Evolutionary conservation across 2,113 vertebrate species (phyloP).

Genomic region (Ptilonorhynchus violaceus): DNA sequence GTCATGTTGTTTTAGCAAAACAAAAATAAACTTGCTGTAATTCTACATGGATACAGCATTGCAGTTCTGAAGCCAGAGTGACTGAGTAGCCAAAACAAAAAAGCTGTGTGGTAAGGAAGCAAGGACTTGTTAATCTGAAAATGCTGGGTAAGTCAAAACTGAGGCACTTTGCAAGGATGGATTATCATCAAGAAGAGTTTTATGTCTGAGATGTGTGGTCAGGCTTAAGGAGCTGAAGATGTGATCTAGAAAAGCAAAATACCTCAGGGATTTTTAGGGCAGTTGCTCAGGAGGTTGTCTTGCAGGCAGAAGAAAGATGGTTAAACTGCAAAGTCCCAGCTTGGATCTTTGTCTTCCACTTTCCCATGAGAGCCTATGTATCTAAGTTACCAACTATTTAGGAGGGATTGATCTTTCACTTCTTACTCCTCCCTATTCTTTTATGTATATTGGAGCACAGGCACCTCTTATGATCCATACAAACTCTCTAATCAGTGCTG

Average conservation of each 20-base stretch:
- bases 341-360: neutral
- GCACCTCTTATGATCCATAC: neutral
- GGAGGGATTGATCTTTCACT: neutral
- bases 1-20: neutral
- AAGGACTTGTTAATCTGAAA: neutral
- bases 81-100: neutral
- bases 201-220: neutral
- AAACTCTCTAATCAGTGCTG: neutral
- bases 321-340: fast-evolving
- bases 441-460: neutral
- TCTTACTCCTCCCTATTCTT: neutral
- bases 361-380: neutral
- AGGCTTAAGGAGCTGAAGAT: neutral
- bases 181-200: neutral
- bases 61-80: neutral
- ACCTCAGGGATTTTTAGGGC: neutral
- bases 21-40: neutral
- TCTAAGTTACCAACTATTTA: neutral
- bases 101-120: neutral
- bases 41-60: neutral
- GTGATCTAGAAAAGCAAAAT: neutral
- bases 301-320: neutral
- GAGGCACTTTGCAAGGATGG: neutral
- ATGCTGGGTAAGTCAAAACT: neutral
- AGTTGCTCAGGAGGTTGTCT: neutral